Conservation (phyloP, 2,113 vertebrate species). For the Pterocles burchelli region DNA sequence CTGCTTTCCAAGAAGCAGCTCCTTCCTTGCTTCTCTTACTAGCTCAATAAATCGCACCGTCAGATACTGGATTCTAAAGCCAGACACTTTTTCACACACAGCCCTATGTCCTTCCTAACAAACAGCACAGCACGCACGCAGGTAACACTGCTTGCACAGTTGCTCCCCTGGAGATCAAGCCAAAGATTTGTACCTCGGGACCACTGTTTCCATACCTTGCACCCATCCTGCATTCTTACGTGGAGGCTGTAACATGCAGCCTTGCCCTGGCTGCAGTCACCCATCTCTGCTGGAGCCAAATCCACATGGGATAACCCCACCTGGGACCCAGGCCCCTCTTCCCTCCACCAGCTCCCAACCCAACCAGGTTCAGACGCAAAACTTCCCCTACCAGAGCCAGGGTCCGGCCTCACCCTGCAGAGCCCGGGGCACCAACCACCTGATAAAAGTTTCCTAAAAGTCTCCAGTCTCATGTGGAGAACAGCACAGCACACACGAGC, state of each 20-base stretch:
- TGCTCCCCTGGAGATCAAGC: not conserved
- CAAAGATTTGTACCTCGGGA: not conserved
- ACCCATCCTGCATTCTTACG: not conserved
- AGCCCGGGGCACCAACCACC: not conserved
- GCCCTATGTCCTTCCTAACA: not conserved
- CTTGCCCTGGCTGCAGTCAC: not conserved
- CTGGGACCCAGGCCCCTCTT: not conserved
- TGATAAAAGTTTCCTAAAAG: not conserved
- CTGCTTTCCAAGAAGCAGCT: not conserved
- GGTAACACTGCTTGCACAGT: not conserved
- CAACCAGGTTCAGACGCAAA: not conserved
- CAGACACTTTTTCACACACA: not conserved
- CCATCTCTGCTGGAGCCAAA: not conserved
- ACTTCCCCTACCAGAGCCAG: not conserved
- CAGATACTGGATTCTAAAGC: not conserved
- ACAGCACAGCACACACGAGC: fast-evolving
- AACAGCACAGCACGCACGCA: fast-evolving
- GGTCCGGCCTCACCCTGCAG: not conserved
- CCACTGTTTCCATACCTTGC: not conserved
- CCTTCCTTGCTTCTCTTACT: not conserved
- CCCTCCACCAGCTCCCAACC: not conserved
- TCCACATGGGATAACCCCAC: not conserved
- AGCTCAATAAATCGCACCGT: not conserved
- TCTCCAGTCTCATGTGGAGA: not conserved
- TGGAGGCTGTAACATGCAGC: not conserved